Conservation (phyloP, 2,797 vertebrate genomes). For the Carapus acus region DNA sequence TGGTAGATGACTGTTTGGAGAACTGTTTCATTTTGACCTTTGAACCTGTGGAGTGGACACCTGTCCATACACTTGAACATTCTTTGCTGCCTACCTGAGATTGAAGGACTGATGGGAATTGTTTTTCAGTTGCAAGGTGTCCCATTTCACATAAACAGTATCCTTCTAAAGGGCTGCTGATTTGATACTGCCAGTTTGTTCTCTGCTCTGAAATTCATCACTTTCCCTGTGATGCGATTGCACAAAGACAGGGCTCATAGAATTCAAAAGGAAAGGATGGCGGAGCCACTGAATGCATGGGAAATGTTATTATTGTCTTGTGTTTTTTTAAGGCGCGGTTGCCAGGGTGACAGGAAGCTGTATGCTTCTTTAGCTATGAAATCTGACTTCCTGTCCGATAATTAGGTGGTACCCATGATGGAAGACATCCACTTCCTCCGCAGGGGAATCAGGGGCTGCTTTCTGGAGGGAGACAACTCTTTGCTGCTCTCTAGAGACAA, state of each 20-base stretch:
- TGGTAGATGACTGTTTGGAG: neutral
- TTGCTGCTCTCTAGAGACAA: constrained; percentile 4
- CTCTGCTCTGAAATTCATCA: constrained; percentile 9
- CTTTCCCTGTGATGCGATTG: constrained; percentile 11
- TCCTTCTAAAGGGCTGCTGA: constrained; percentile 36
- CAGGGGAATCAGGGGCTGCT: neutral
- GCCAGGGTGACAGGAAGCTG: constrained; percentile 5
- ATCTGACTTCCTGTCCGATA: constrained; percentile 36
- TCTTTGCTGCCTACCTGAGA: neutral
- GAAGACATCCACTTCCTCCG: constrained; percentile 26
- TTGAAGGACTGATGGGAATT: neutral
- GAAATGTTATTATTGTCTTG: constrained; percentile 10
- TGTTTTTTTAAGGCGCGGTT: constrained; percentile 1
- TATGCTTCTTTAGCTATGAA: constrained; percentile 11
- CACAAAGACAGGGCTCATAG: constrained; percentile 34
- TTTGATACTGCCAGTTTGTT: neutral
- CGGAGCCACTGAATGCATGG: constrained; percentile 9
- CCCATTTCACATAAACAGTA: neutral
- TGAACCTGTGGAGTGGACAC: constrained; percentile 9
- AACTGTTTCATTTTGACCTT: neutral
- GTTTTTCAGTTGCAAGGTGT: neutral
- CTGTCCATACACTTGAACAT: constrained; percentile 7
- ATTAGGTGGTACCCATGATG: constrained; percentile 3
- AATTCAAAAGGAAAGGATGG: constrained; percentile 8
- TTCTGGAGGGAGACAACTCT: neutral